Conservation (phyloP, 2,888 invertebrate genomes). For the Pinctada fucata region DNA sequence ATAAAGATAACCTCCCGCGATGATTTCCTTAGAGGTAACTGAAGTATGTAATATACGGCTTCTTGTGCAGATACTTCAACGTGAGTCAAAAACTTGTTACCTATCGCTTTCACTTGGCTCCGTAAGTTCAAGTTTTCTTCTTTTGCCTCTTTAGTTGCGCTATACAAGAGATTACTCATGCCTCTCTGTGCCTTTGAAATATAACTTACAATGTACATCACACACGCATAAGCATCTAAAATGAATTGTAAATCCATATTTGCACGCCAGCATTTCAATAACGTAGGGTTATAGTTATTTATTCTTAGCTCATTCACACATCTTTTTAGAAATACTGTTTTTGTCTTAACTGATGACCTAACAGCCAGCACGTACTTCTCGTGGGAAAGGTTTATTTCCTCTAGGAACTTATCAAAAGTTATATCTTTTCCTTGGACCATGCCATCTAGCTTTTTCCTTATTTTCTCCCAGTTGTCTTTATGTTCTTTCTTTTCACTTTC, state of each 20-base stretch:
- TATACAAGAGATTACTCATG: neutral
- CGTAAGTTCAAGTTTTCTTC: constrained; percentile 30
- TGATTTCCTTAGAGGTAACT: constrained; percentile 41
- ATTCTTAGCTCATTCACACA: constrained; percentile 35
- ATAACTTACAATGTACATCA: no score
- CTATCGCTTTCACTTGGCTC: constrained; percentile 31
- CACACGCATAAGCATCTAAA: no score
- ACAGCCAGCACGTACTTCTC: constrained; percentile 30
- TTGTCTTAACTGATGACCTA: constrained; percentile 26
- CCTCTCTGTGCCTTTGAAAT: no score
- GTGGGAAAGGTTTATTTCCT: constrained; percentile 31
- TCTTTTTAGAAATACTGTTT: constrained; percentile 47
- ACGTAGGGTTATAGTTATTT: constrained; percentile 44
- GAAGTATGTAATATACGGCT: constrained; percentile 46
- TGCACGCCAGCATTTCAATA: constrained; percentile 43
- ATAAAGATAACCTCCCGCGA: constrained; percentile 42
- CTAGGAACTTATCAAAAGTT: constrained; percentile 35
- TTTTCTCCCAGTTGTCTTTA: neutral
- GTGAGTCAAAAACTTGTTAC: no score
- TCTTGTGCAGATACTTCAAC: constrained; percentile 23
- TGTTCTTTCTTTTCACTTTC: neutral
- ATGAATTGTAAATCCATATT: constrained; percentile 52
- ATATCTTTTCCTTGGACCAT: constrained; percentile 1
- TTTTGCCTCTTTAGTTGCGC: constrained; percentile 37
- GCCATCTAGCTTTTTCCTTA: constrained; percentile 4